These are phyloP conservation scores for Coenonympha glycerion DNA, from an alignment of 2,888 invertebrate genomes.

Conservation along the genomic window DNA sequence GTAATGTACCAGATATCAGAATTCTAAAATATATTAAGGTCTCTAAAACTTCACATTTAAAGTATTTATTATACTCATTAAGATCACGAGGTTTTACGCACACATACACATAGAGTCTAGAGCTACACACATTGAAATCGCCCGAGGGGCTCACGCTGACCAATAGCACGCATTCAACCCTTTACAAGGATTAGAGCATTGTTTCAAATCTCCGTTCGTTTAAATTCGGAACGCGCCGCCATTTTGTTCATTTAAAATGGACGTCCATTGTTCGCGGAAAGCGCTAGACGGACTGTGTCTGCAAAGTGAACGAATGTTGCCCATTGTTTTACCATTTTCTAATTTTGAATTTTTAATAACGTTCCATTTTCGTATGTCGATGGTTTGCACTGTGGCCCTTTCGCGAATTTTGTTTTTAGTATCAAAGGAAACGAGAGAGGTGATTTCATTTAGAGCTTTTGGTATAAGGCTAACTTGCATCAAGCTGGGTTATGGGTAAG, in stretches of 20 bases:
- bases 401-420: slow-evolving; percentile 12
- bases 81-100: too few species aligned
- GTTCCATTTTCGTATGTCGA: slow-evolving; percentile 34
- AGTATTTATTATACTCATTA: too few species aligned
- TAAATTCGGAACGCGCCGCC: slow-evolving; percentile 60
- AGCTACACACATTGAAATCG: slow-evolving; percentile 33
- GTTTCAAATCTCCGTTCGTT: slow-evolving; percentile 57
- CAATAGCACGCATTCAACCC: slow-evolving; percentile 74
- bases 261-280: slow-evolving; percentile 64
- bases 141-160: slow-evolving; percentile 58
- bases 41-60: too few species aligned
- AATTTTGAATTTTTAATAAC: slow-evolving; percentile 52
- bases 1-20: too few species aligned
- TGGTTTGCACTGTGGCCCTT: slow-evolving; percentile 25
- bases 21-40: too few species aligned
- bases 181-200: slow-evolving; percentile 67
- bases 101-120: too few species aligned
- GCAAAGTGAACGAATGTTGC: slow-evolving; percentile 52
- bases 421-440: not conserved
- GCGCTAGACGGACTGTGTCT: slow-evolving; percentile 53
- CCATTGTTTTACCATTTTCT: slow-evolving; percentile 66
- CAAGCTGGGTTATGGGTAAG: too few species aligned
- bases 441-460: not conserved
- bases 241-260: slow-evolving; percentile 76
- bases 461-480: too few species aligned